These are phyloP conservation scores for Lipotes vexillifer DNA, from an alignment of 2,113 vertebrate species.

Conservation along the genomic window DNA sequence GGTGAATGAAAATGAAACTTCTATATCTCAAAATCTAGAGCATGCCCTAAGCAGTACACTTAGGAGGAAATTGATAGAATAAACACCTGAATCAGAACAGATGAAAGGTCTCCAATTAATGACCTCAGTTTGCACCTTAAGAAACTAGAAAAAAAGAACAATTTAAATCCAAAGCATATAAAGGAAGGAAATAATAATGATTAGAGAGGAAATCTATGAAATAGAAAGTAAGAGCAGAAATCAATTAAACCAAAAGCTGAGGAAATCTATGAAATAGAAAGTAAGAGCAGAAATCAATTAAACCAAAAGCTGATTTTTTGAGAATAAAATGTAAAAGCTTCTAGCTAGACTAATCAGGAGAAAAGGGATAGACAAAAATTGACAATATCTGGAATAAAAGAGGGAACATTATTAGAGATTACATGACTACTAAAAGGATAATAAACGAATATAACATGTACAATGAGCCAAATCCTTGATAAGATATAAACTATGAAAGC, in stretches of 20 bases:
- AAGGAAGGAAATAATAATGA: neutral
- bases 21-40: neutral
- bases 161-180: neutral
- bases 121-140: neutral
- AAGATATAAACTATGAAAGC: neutral
- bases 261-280: neutral
- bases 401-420: neutral
- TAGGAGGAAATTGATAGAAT: neutral
- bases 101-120: neutral
- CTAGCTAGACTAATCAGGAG: neutral
- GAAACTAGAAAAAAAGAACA: neutral
- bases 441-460: neutral
- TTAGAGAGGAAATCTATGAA: neutral
- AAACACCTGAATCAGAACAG: neutral
- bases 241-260: neutral
- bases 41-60: neutral
- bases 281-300: neutral
- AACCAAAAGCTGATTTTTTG: neutral
- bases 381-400: neutral
- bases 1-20: neutral
- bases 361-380: neutral
- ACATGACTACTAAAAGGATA: neutral
- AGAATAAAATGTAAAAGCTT: conserved; percentile 17
- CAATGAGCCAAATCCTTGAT: neutral
- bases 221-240: neutral